Base-by-base conservation (phyloP, 1,140 invertebrate genomes). In the Carposina sasakii region DNA sequence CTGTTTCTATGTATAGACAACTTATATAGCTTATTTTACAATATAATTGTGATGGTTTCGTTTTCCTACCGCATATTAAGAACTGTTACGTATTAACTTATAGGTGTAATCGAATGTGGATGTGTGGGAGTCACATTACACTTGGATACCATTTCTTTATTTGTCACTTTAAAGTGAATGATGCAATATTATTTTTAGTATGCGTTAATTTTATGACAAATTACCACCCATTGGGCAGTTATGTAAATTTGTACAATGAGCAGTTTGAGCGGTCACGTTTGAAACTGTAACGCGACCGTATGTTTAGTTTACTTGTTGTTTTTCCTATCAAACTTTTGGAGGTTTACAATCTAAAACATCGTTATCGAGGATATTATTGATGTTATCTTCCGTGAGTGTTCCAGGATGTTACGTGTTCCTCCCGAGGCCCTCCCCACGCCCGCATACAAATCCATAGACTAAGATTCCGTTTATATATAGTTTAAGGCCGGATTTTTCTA, bases 251-350 rank as follows among this genome's bases (percentile, higher is more conserved):
- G n/a, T n/a, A n/a, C n/a, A n/a, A n/a, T n/a, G n/a, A n/a, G n/a
- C n/a, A n/a, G 42, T 60, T 54, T 20, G 66, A 57, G 57, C 15
- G 42, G 33, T 50, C 19, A 44, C 20, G 20, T 51, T 67, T 55
- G 57, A 57, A 71, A 56, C 62, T 64, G 64, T 28, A 31, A 31
- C 49, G 58, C 58, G 30, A 60, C 59, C 59, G 58, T 67, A 55
- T 54, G 42, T 59, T 67, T 76, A 67, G 58, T 49, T 66, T 79
- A 76, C 63, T 52, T 52, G 53, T 81, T 84, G 44, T 60, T 66
- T 84, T 81, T 84, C 77, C 77, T 78, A 81, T 84, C 81, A 84
- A 81, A 84, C 81, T 84, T 84, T 81, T 68, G 73, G 81, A 81
- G 81, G 77, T 81, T 84, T 81, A 78, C 76, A 76, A 76, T 64